Evolutionary conservation across 2,113 vertebrate genomes (phyloP).

Genomic region (Oreamnos americanus): DNA sequence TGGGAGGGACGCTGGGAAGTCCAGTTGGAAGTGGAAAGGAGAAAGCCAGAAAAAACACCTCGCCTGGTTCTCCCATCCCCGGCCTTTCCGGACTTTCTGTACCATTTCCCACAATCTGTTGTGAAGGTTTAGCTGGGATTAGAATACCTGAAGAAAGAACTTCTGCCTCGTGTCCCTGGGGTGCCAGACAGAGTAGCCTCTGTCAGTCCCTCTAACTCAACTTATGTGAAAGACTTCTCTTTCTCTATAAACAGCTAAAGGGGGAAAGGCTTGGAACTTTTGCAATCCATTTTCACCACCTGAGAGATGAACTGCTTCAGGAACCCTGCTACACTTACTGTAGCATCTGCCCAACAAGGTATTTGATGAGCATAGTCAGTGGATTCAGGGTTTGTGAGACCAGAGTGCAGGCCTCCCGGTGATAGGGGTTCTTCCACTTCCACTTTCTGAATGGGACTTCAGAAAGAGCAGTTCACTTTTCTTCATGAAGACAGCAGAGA

Average conservation of each 20-base stretch:
- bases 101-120: neutral
- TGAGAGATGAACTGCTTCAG: neutral
- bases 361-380: rapidly evolving
- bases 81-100: neutral
- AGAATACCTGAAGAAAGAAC: neutral
- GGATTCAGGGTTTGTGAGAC: neutral
- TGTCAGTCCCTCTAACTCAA: neutral
- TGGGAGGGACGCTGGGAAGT: neutral
- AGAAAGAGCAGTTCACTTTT: neutral
- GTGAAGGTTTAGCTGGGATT: neutral
- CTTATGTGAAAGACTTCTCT: neutral
- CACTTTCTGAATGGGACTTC: neutral
- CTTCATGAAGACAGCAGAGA: neutral
- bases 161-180: neutral
- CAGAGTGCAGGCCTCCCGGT: neutral
- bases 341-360: neutral
- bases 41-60: neutral
- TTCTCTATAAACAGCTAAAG: neutral
- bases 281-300: neutral
- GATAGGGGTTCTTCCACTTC: neutral
- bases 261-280: neutral
- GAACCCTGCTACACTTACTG: neutral
- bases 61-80: neutral
- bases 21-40: neutral
- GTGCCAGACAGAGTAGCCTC: neutral